A percentile compares a stretch with the other conserved stretches of the same genome.
Conservation (phyloP, 2,797 vertebrate genomes). For the Cynodonichthys magdalenae region DNA sequence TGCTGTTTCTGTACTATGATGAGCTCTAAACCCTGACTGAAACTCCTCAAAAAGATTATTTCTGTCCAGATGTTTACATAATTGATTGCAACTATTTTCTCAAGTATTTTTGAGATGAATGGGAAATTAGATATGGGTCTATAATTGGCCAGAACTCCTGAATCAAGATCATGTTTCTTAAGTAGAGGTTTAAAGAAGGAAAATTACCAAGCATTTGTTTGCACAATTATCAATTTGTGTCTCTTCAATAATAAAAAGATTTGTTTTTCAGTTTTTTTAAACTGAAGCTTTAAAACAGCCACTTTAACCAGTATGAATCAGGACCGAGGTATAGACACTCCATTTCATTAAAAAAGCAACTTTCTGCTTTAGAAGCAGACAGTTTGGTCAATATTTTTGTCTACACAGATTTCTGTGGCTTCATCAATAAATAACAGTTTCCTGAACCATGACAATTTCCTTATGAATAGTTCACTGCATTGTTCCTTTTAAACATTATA, state of each 20-base stretch:
- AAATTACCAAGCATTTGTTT: not conserved
- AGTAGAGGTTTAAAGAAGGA: not conserved
- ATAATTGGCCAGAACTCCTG: too few species aligned
- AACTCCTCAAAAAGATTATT: too few species aligned
- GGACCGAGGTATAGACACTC: constrained; percentile 13
- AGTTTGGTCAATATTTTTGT: constrained; percentile 42
- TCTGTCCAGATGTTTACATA: too few species aligned
- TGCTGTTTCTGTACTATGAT: too few species aligned
- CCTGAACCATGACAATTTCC: constrained; percentile 51
- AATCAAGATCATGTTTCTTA: too few species aligned
- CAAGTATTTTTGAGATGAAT: too few species aligned
- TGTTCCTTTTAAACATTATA: constrained; percentile 52
- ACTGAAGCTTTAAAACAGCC: constrained; percentile 1
- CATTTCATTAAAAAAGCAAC: not conserved
- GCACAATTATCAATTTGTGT: constrained; percentile 14
- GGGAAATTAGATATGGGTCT: too few species aligned
- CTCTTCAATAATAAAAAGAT: not conserved
- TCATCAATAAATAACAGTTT: constrained; percentile 71
- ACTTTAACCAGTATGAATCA: constrained; percentile 14
- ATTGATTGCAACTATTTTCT: too few species aligned
- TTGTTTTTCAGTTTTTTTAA: not conserved
- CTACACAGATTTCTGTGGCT: constrained; percentile 46
- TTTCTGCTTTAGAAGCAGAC: not conserved
- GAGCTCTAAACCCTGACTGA: too few species aligned
- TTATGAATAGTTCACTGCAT: constrained; percentile 74